phyloP scores from a whole-genome alignment of 2,113 vertebrate species.

The Jaculus jaculus region DNA sequence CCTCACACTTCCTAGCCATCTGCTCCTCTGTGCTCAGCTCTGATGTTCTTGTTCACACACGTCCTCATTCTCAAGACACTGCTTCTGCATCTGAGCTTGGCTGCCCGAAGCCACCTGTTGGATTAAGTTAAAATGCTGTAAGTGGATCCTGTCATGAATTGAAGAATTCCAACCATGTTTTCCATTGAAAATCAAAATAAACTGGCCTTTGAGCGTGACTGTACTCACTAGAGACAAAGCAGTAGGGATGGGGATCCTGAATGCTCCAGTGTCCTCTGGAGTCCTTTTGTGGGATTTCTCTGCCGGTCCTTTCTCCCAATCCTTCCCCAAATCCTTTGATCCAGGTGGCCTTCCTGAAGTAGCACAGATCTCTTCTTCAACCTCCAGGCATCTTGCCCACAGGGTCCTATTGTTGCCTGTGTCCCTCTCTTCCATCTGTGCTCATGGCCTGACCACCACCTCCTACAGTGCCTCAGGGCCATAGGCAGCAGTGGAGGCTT shows the following conservation, averaged over 20 bases:
- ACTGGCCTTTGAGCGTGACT: not conserved
- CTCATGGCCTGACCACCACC: not conserved
- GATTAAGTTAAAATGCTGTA: too few relatives aligned
- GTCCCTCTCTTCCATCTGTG: not conserved
- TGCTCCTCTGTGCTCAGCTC: not conserved
- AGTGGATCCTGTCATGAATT: not conserved
- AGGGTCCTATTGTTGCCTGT: not conserved
- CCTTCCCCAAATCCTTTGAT: not conserved
- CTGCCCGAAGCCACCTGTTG: not conserved
- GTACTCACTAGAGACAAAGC: slow-evolving; percentile 44
- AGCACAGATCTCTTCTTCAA: not conserved
- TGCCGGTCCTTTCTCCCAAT: slow-evolving; percentile 23
- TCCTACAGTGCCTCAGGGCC: not conserved
- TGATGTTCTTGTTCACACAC: not conserved
- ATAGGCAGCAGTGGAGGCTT: accelerated
- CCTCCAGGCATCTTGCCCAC: not conserved
- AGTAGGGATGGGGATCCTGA: not conserved
- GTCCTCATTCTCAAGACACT: not conserved
- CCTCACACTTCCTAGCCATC: not conserved
- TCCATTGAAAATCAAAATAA: not conserved
- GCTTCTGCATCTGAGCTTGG: not conserved
- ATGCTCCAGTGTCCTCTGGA: not conserved
- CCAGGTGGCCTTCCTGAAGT: not conserved
- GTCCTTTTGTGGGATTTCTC: not conserved
- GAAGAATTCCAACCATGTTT: not conserved